Percentiles rank a stretch among this genome's conserved stretches.
These are phyloP conservation scores for Hyperoodon ampullatus DNA, from an alignment of 2,113 vertebrate species.

Conservation along the genomic window DNA sequence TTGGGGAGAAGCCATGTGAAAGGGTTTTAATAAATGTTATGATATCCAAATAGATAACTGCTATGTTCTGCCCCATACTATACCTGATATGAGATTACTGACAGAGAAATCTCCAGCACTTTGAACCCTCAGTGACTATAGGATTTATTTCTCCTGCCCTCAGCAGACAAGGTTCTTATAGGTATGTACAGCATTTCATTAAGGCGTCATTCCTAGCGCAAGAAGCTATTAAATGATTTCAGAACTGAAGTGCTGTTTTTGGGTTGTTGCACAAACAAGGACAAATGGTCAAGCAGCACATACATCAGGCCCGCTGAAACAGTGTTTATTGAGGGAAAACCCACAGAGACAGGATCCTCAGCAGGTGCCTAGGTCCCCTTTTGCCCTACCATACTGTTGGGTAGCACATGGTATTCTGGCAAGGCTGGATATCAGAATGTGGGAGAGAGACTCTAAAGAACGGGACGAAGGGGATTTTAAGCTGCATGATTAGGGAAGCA, in stretches of 20 bases:
- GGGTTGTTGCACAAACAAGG: not conserved
- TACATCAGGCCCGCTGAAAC: not conserved
- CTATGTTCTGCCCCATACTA: not conserved
- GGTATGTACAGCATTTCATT: not conserved
- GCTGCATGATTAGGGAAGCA: not conserved
- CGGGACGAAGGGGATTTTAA: not conserved
- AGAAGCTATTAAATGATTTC: not conserved
- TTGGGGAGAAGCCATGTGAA: not conserved
- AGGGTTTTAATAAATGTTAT: slow-evolving; percentile 1
- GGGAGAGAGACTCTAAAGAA: not conserved
- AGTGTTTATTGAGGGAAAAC: not conserved
- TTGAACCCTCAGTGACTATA: not conserved
- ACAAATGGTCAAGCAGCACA: not conserved
- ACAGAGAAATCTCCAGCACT: not conserved
- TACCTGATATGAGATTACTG: not conserved
- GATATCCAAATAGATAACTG: not conserved
- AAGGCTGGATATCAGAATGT: not conserved
- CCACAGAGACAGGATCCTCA: not conserved
- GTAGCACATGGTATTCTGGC: not conserved
- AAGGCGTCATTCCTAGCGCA: not conserved
- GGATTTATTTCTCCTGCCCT: not conserved
- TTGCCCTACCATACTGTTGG: not conserved
- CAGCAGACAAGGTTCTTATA: not conserved
- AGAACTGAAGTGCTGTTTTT: not conserved
- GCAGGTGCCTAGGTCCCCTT: not conserved